Evolutionary conservation across 2,797 vertebrate genomes (phyloP), one percentile per base, ranked within the genome.

Genomic region (Alcedo quadribrachys): DNA sequence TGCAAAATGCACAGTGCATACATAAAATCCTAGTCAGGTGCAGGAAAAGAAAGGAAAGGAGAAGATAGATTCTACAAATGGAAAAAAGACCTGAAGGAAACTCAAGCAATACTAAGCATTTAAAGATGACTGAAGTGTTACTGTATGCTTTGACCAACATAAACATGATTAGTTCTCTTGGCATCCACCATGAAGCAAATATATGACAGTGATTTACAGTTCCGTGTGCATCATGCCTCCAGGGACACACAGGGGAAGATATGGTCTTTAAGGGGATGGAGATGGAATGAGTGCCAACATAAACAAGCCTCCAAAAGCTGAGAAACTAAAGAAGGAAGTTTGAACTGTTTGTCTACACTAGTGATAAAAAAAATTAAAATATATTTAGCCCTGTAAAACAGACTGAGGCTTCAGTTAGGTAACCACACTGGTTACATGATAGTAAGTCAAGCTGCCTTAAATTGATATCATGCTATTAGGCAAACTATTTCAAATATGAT

Each of bases 401-500:
- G 27, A 28, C 2, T 9, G 24, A 11, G 35, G 42, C 35, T 68
- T 73, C 20, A 87, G 18, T 15, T 63, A 45, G 8, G 27, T 61
- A 22, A 55, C 15, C 17, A 65, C 16, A 35, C 3, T 46, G 40
- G 15, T 69, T 81, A 33, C 11, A 33, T 7, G 55, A 9, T 8
- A 82, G 9, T 22, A 67, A 76, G 43, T 35, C 15, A 78, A 37
- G 16, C 9, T 70, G 37, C 43, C 74, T 86, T 58, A 81, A 73
- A 80, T 2, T 63, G 18, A 60, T 51, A 53, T 2, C 4, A 14
- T 32, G 18, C 8, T 79, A 22, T 21, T 51, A 55, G 6, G 7
- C 0, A 0, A 88, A 40, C 7, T 55, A 40, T 50, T 81, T 67
- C 0, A 67, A 75, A 67, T 90, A 50, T 15, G 1, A 28, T n/a